Base-by-base conservation (phyloP, 1,140 invertebrate genomes). In the Drosophila micromelanica region DNA sequence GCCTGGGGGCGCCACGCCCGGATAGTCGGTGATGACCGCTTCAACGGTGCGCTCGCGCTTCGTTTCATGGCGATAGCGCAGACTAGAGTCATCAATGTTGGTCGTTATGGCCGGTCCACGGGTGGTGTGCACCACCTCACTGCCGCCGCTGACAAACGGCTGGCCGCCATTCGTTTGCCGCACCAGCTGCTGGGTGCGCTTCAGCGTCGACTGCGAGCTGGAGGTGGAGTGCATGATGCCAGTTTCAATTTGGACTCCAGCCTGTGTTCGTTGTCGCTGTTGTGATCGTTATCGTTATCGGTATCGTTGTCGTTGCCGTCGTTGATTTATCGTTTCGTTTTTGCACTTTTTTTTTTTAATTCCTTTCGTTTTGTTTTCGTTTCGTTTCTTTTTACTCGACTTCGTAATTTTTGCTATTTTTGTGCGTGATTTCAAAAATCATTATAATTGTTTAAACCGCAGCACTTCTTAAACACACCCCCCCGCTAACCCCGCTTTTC, bases 31-130 rank as follows among this genome's bases (percentile, higher is more conserved):
- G 37, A 92, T 92, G 38, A 91, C 73, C 20, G 91, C 91, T 64
- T 92, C 91, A 8, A 92, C 85, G 8, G 90, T 91, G 1, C 91
- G 84, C 45, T 92, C 91, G 23, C 90, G 80, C 35, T 90, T 92
- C 6, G 90, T 87, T 68, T 92, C 87, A 15, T 91, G 91, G 0
- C 90, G 78, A 62, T 91, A 92, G 17, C 78, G 76, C 15, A 92
- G 52, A 54, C 67, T 90, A 1, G 75, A 76, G 73, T 92, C 90
- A 67, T 92, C 91, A 27, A 92, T 81, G 48, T 94, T 94, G 49
- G 94, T 94, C 13, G 94, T 94, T 48, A 94, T 94, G 2, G 94
- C 92, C 0, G 94, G 93, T 8, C 94, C 94, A 54, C 94, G 94
- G 52, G 94, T 89, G 17, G 67, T 80, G 45, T 85, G 80, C 11